Evolutionary conservation across 2,797 vertebrate species (phyloP), one percentile per base, ranked within the genome.

Genomic region (Dallia pectoralis): DNA sequence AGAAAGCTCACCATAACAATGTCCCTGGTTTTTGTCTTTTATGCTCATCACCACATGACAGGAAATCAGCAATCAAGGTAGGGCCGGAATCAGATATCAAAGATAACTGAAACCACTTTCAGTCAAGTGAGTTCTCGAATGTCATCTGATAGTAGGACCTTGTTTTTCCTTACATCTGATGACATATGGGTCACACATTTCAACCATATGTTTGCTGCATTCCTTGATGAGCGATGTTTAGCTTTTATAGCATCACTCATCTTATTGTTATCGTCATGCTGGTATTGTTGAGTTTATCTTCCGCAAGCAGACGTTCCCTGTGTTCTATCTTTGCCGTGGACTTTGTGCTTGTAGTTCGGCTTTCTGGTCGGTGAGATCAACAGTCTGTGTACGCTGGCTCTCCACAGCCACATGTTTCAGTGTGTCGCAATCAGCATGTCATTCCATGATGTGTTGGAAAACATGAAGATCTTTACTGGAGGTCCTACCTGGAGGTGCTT

Each of bases 391-490:
- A 40, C 56, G 44, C n/a, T 71, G 62, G 29, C 67, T 36, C 14
- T 7, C 48, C 61, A n/a, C 32, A 4, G 62, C 40, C 11, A 44
- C 71, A 49, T 22, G 1, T 2, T 63, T 53, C n/a, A 71, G 74
- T 30, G 62, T 74, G 18, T 74, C 74, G 0, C 49, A 0, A 73
- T 69, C n/a, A 29, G 30, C 4, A 67, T 29, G 0, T 73, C 29
- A 32, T 73, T 73, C 19, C 68, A 67, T 44, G 67, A 62, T 25
- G 29, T 74, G 64, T 72, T 69, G 12, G 15, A 27, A n/a, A 16
- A 75, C 36, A 4, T 70, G 49, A 0, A 79, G 25, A 8, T 82
- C 75, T 67, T 79, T 68, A 73, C 61, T 82, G 79, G 16, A 75
- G 78, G 30, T 85, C 73, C n/a, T n/a, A n/a, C n/a, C n/a, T n/a